Conservation (phyloP, 1,140 invertebrate genomes). For the Nomia melanderi region DNA sequence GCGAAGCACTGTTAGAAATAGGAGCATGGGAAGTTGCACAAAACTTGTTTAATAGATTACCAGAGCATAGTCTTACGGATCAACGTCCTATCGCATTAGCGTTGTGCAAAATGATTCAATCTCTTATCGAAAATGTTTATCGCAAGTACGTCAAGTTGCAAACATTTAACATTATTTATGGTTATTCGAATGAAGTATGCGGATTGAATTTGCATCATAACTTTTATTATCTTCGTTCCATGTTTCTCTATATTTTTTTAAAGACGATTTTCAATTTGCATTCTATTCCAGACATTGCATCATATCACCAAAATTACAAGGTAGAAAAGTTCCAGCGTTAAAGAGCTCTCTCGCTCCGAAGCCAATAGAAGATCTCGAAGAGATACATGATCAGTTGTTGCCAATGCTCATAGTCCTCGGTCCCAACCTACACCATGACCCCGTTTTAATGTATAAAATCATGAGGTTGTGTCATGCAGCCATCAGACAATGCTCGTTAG, state of each 20-base stretch:
- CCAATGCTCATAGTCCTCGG: conserved; percentile 95
- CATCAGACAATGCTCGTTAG: conserved; percentile 77
- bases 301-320: conserved; percentile 86
- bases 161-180: too few relatives aligned
- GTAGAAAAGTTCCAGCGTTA: conserved; percentile 82
- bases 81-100: conserved; percentile 90
- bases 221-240: neutral
- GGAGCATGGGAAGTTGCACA: conserved; percentile 95
- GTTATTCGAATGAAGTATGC: neutral
- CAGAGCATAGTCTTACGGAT: conserved; percentile 90
- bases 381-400: conserved; percentile 89
- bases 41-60: conserved; percentile 89
- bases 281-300: conserved; percentile 84
- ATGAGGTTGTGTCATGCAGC: conserved; percentile 84
- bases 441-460: conserved; percentile 94
- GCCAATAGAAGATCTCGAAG: conserved; percentile 84
- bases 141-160: conserved; percentile 82
- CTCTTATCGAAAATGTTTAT: conserved; percentile 94
- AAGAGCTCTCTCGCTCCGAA: conserved; percentile 84
- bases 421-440: conserved; percentile 92
- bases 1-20: conserved; percentile 92
- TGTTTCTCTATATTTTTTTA: too few relatives aligned
- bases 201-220: neutral
- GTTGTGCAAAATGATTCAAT: conserved; percentile 91
- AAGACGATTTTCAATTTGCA: too few relatives aligned